Evolutionary conservation across 2,113 vertebrate species (phyloP), one percentile per base, ranked within the genome.

Genomic region (Brienomyrus brachyistius): DNA sequence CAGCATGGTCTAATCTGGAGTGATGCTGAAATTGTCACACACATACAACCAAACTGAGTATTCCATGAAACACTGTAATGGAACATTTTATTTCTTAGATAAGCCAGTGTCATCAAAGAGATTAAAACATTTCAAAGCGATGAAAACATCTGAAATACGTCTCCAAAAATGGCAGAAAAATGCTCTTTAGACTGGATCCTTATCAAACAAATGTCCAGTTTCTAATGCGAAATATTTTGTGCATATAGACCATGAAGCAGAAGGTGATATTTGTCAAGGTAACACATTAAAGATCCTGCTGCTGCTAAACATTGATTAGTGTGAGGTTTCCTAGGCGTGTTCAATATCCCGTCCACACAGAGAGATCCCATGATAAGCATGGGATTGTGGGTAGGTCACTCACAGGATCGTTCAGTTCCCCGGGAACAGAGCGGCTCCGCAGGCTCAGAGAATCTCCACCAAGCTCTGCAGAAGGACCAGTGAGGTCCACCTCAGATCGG

Each of bases 401-500:
- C 90, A 96, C 96, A 4, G 90, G 91, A 87, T 97, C 95, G 35
- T 97, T 97, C 90, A 98, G 95, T 88, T 92, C 92, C 84, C 97
- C 97, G n/a, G 97, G 97, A 50, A 98, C 97, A 31, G 97, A 99
- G 85, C 91, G 97, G 94, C 97, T 98, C 90, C 96, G 96, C 89
- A 95, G 80, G 56, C 96, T 97, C 92, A 96, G 62, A 80, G 94
- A 91, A 10, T 98, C 97, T 0, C 97, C 97, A 85, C 95, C 96
- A 90, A 91, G 95, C 90, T 97, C 97, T 59, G 95, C 95, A 88
- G 94, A 95, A 1, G 96, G 95, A 90, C 93, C 96, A 47, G 95
- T 97, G 92, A 99, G 94, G 94, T 99, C 98, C 94, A 97, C 92
- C 91, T 99, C 97, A 54, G 98, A 99, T 90, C 92, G 96, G 92